Evolutionary conservation across 2,797 vertebrate genomes (phyloP), one percentile per base, ranked within the genome.

Genomic region (Oryzias sinensis): DNA sequence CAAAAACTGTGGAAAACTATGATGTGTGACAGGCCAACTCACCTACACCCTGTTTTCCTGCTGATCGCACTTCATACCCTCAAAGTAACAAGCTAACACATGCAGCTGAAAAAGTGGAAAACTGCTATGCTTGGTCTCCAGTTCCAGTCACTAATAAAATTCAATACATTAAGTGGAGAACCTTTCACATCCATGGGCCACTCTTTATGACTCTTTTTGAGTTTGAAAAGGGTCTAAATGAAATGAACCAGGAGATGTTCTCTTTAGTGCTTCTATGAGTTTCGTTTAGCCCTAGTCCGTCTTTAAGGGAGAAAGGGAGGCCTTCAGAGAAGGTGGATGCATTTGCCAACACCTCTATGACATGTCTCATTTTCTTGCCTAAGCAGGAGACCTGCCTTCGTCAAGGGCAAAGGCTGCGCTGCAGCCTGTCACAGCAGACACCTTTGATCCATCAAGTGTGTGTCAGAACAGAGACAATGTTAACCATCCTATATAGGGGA

Each of bases 341-440:
- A 64, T 70, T 71, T 48, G 50, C 60, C 40, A 40, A 77, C 72
- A 87, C 84, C 55, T 56, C 75, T 41, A 62, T 6, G 43, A 65
- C 78, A 79, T 76, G 76, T 81, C 77, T 82, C 75, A 78, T 77
- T 84, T 74, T 62, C 81, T 72, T 76, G 75, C 87, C 83, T 87
- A 77, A 84, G 83, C 74, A 78, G 81, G 65, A 85, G 72, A 66
- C 68, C 60, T 59, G 68, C 63, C 76, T 77, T 61, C 25, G 4
- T 68, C 66, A 37, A 57, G 68, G 68, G 79, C 70, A 72, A 76
- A 70, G 73, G 58, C 62, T 59, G 65, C 72, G 72, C 66, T 77
- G 77, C 80, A 75, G 65, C 73, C 43, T 45, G 68, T 82, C 81
- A 78, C 74, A 76, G 74, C 45, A 54, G 76, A 83, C 68, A 82